These are phyloP conservation scores for Leptogaster cylindrica DNA, from an alignment of 2,888 invertebrate species.

Conservation along the genomic window DNA sequence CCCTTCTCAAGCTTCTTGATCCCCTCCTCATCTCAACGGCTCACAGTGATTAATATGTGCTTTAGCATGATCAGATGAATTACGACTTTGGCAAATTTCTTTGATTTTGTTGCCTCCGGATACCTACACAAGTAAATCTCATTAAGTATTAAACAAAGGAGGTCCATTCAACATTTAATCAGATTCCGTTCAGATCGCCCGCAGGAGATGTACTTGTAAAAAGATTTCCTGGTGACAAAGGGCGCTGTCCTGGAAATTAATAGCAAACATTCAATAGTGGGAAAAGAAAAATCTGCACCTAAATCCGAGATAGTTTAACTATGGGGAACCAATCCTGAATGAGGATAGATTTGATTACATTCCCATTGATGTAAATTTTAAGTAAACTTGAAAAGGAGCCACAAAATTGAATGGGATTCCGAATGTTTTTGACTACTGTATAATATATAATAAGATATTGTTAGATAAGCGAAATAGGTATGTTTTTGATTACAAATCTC, in stretches of 20 bases:
- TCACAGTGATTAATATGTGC: slow-evolving; percentile 35
- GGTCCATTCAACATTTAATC: slow-evolving; percentile 27
- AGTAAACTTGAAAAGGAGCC: too few species aligned
- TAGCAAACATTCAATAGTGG: background rate
- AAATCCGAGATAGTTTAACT: too few species aligned
- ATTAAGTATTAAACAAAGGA: slow-evolving; percentile 36
- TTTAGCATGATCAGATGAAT: slow-evolving; percentile 39
- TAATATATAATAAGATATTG: too few species aligned
- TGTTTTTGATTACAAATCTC: too few species aligned
- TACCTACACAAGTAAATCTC: slow-evolving; percentile 9
- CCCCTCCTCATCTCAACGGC: background rate
- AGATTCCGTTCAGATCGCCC: slow-evolving; percentile 17
- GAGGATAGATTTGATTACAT: too few species aligned
- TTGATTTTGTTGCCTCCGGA: slow-evolving; percentile 25
- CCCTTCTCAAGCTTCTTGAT: background rate
- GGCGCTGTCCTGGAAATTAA: slow-evolving; percentile 12
- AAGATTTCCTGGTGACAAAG: slow-evolving; percentile 7
- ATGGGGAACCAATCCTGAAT: too few species aligned
- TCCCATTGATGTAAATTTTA: too few species aligned
- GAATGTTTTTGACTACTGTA: too few species aligned
- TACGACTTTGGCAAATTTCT: slow-evolving; percentile 38
- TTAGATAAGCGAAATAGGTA: too few species aligned
- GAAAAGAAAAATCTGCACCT: background rate
- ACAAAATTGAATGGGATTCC: too few species aligned
- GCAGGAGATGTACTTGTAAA: too few species aligned